Conservation (phyloP, 2,113 vertebrate genomes). For the Delphinapterus leucas region DNA sequence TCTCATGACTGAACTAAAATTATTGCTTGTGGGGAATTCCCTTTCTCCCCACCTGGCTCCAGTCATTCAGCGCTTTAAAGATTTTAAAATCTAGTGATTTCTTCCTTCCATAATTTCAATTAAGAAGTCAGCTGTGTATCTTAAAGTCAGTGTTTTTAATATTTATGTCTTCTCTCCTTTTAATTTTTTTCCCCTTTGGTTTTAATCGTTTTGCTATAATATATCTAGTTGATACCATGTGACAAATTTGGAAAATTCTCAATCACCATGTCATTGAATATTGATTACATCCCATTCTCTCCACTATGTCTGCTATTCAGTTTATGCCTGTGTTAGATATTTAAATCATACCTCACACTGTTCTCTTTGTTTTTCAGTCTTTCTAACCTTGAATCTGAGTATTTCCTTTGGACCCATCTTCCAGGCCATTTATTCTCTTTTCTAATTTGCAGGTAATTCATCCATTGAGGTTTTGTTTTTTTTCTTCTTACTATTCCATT, state of each 20-base stretch:
- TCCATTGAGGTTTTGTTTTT: not conserved
- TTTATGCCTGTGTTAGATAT: not conserved
- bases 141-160: not conserved
- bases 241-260: not conserved
- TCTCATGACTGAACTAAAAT: not conserved
- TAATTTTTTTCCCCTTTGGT: not conserved
- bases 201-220: not conserved
- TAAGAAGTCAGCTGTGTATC: not conserved
- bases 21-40: not conserved
- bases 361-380: not conserved
- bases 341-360: not conserved
- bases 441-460: not conserved
- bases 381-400: not conserved
- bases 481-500: not conserved
- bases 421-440: not conserved
- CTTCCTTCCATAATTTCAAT: not conserved
- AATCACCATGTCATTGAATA: not conserved
- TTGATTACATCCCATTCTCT: not conserved
- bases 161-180: not conserved
- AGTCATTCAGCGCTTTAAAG: not conserved
- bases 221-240: not conserved
- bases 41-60: not conserved
- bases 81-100: not conserved
- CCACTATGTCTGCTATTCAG: not conserved
- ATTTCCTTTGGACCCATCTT: not conserved